Base-by-base conservation (phyloP, 2,113 vertebrate genomes). In the Pan troglodytes region DNA sequence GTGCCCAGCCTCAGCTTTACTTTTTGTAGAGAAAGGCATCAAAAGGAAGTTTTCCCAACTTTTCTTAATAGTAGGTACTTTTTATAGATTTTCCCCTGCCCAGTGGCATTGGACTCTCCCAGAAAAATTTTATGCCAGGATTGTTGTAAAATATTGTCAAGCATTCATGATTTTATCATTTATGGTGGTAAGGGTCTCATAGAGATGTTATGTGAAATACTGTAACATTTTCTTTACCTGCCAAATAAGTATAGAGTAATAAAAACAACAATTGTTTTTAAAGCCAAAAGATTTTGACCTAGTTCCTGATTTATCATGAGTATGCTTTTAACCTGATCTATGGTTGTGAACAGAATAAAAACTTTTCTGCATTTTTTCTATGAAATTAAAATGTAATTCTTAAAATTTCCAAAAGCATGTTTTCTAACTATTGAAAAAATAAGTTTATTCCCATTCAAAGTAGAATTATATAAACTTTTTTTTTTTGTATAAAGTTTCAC, bases 381-480 rank as follows among this genome's bases (percentile, higher is more conserved):
- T 50, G 40, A 88, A 87, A 67, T 84, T 76, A 93, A 89, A 93
- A 61, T 48, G 70, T 94, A 91, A 78, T 81, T 88, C 88, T 84
- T 22, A 75, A n/a, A 86, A 87, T 83, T 84, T 91, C 59, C 70
- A 80, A 81, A 80, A 76, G 8, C 22, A 61, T 27, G 22, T 88
- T 70, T 96, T 90, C 64, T 50, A 72, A 72, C 6, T 78, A 55
- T 73, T 70, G 38, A 92, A 68, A 84, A 73, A 61, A 55, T 38
- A 86, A n/a, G 2, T 22, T 50, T 81, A 35, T 13, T 95, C 55
- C 50, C 10, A 20, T 43, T 79, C 73, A 43, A 70, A 95, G 10
- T 70, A 16, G 30, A 93, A 52, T 86, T 68, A 23, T 22, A 4
- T 55, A 73, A 61, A 5, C 30, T 67, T 84, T 22, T 32, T 20